These are phyloP conservation scores for Pseudomugil tenellus DNA, from an alignment of 2,797 vertebrate species.

Conservation along the genomic window DNA sequence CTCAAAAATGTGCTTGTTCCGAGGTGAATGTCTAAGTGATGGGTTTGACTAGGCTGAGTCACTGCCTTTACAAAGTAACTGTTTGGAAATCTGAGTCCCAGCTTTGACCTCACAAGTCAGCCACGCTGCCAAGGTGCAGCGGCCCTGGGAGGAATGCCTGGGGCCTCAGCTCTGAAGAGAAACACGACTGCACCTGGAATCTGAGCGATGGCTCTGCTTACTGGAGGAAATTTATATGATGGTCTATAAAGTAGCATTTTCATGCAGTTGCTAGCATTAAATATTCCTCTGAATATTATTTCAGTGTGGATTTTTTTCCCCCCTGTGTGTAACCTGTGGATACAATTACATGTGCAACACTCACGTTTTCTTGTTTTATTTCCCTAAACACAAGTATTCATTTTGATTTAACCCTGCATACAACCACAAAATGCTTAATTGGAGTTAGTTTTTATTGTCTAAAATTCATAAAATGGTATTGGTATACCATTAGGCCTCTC, in stretches of 20 bases:
- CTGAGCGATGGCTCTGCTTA: conserved; percentile 37
- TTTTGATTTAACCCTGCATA: conserved; percentile 37
- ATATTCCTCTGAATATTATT: conserved; percentile 26
- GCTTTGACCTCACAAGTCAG: conserved; percentile 52
- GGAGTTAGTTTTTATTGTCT: conserved; percentile 45
- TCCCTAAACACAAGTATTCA: conserved; percentile 29
- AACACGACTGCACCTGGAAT: conserved; percentile 57
- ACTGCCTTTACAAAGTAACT: conserved; percentile 58
- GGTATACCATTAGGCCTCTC: conserved; percentile 55
- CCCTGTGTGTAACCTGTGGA: conserved; percentile 24
- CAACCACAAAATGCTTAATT: conserved; percentile 28
- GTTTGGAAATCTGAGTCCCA: conserved; percentile 67
- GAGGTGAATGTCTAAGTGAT: conserved; percentile 57
- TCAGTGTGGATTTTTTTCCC: conserved; percentile 11
- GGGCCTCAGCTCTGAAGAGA: conserved; percentile 43
- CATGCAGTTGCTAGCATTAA: conserved; percentile 25
- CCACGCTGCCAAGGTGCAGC: conserved; percentile 43
- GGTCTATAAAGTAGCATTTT: conserved; percentile 48
- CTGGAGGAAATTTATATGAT: conserved; percentile 37
- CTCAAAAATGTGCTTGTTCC: conserved; percentile 45
- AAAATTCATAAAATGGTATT: conserved; percentile 53
- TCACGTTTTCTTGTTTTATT: conserved; percentile 43
- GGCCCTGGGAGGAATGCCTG: conserved; percentile 40
- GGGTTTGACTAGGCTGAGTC: conserved; percentile 69
- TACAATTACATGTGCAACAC: conserved; percentile 34